These are phyloP conservation scores for Magallana nippona DNA, from an alignment of 2,888 invertebrate genomes.

Conservation along the genomic window DNA sequence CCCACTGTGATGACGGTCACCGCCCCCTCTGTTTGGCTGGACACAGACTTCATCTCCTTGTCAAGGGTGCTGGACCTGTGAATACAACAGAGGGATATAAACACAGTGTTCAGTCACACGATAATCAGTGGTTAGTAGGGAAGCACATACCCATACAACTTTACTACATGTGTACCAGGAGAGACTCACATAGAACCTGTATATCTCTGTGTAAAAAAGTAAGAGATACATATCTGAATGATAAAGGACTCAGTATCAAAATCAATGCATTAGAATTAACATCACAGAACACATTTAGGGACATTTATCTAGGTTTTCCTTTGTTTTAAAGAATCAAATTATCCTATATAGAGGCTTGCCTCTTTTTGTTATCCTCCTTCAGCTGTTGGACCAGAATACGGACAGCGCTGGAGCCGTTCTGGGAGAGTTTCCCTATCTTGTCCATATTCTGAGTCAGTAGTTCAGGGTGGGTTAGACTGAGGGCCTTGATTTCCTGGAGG, in stretches of 20 bases:
- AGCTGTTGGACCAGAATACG: slow-evolving; percentile 80
- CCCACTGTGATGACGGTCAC: slow-evolving; percentile 78
- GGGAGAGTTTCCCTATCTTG: slow-evolving; percentile 85
- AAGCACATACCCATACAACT: too few species aligned
- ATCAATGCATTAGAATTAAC: too few species aligned
- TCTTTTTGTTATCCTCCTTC: slow-evolving; percentile 75
- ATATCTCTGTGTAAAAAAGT: too few species aligned
- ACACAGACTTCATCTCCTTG: slow-evolving; percentile 72
- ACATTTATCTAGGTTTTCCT: not conserved
- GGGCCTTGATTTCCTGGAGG: slow-evolving; percentile 88
- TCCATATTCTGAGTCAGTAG: slow-evolving; percentile 89
- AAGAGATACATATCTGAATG: too few species aligned
- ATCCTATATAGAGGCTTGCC: slow-evolving; percentile 60
- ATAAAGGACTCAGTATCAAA: too few species aligned
- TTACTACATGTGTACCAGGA: too few species aligned
- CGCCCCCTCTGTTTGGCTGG: slow-evolving; percentile 77
- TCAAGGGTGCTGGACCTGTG: slow-evolving; percentile 20
- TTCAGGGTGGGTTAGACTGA: slow-evolving; percentile 90
- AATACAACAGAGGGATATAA: not conserved
- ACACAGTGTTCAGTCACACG: not conserved
- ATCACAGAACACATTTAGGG: too few species aligned
- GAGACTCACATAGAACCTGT: too few species aligned
- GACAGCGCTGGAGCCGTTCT: slow-evolving; percentile 77
- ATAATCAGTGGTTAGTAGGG: not conserved
- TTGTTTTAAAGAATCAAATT: too few species aligned